Base-by-base conservation (phyloP, 2,113 vertebrate genomes). In the Dipodomys spectabilis region DNA sequence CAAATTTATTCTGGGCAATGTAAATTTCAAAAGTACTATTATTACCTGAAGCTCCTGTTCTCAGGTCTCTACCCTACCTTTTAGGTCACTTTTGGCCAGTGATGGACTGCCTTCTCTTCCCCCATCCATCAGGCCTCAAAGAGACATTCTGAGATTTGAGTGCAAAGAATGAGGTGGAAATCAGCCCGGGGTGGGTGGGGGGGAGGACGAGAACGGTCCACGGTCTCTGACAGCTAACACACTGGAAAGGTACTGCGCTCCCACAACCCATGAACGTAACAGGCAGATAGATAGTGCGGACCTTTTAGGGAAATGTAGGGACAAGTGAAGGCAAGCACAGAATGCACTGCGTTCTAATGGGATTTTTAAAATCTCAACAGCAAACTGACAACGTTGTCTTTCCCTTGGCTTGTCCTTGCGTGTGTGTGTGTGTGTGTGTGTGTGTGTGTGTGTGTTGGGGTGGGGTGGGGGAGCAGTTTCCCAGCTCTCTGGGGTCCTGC, bases 21-120 rank as follows among this genome's bases (percentile, higher is more conserved):
- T 89, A 78, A 45, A 92, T 88, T 92, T 94, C 91, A 75, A 77
- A 92, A 86, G 87, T 80, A 79, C 64, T 86, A 65, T 28, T 28
- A 84, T 28, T 28, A 84, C 71, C 84, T 18, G 75, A 68, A 88
- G 74, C 53, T 78, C 64, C 30, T 62, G 39, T 74, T 84, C 77
- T 73, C 80, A 53, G 83, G 27, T 22, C 67, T 68, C 92, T 68
- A 75, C 77, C 75, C 60, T 77, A 69, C 62, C 35, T n/a, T 86
- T 62, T 20, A 69, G 90, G 75, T 45, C 84, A 84, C 78, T 88
- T 92, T 60, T 71, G 83, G 82, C 75, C 20, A 1, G 30, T 13
- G 53, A 68, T 49, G 83, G 72, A 57, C 53, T 83, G 89, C 60
- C 57, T 13, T 13, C 53, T 57, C 53, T 15, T 57, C 16, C 18